phyloP scores from a whole-genome alignment of 1,140 invertebrate species.

The Sarcophaga bullata region DNA sequence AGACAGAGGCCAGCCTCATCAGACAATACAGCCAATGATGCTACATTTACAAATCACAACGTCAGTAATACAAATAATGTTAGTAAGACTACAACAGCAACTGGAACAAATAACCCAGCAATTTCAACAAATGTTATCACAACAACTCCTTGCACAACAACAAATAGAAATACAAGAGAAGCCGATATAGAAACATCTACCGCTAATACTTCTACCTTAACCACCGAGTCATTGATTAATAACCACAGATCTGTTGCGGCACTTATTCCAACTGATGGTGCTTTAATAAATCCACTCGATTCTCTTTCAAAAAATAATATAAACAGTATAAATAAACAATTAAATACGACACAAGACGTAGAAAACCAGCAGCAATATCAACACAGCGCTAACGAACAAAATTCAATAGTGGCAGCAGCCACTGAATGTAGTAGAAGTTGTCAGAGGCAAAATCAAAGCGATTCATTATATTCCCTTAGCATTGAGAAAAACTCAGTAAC shows the following conservation, averaged over 20 bases:
- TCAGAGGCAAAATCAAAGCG: background rate
- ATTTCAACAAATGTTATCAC: conserved; percentile 34
- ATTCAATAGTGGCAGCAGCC: background rate
- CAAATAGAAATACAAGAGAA: conserved; percentile 31
- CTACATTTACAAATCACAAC: conserved; percentile 59
- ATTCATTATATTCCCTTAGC: conserved; percentile 9
- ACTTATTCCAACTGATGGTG: conserved; percentile 37
- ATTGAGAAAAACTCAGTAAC: conserved; percentile 27
- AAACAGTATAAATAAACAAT: conserved; percentile 28
- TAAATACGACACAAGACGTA: background rate
- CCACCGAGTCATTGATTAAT: background rate
- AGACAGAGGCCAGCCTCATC: conserved; percentile 81
- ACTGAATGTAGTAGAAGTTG: background rate
- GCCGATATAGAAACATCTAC: conserved; percentile 38
- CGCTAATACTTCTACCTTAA: background rate
- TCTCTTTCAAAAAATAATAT: conserved; percentile 42
- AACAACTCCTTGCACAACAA: conserved; percentile 39
- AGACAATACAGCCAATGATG: conserved; percentile 69
- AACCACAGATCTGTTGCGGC: conserved; percentile 27
- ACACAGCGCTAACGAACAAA: conserved; percentile 10
- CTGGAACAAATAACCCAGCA: background rate
- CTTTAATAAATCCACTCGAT: conserved; percentile 43
- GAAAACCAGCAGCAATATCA: background rate
- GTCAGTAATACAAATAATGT: conserved; percentile 52
- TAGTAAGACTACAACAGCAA: conserved; percentile 3